A percentile compares a stretch with the other conserved stretches of the same genome.
Conservation (phyloP, 2,888 invertebrate genomes). For the Xestia xanthographa region DNA sequence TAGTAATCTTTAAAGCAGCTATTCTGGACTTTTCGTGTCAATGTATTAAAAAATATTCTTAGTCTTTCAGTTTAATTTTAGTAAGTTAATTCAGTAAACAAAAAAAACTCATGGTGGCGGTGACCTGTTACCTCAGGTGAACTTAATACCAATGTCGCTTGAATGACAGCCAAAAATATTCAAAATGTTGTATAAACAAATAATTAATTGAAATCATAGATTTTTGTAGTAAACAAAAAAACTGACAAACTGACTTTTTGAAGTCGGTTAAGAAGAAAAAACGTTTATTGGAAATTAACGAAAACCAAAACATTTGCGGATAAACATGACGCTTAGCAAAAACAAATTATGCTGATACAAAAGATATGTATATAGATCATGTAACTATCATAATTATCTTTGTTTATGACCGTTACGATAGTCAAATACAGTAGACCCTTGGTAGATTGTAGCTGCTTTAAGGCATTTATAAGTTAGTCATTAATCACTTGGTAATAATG, state of each 20-base stretch:
- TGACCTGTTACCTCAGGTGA: not conserved
- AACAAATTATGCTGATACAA: not conserved
- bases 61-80: not conserved
- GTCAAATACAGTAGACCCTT: not conserved
- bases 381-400: not conserved
- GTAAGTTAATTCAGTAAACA: not conserved
- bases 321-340: not conserved
- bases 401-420: not conserved
- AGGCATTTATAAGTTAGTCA: conserved; percentile 1
- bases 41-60: not conserved
- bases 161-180: not conserved
- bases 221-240: not conserved
- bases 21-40: no score
- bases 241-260: no score
- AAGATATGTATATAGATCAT: not conserved
- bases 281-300: not conserved
- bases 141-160: not conserved
- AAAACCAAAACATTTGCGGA: not conserved
- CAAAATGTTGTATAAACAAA: not conserved
- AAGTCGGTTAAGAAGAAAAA: no score
- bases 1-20: conserved; percentile 10
- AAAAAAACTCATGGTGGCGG: not conserved
- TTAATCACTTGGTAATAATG: conserved; percentile 11
- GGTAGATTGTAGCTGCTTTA: conserved; percentile 1
- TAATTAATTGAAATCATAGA: not conserved